Evolutionary conservation across 2,113 vertebrate genomes (phyloP).

Genomic region (Dromaius novaehollandiae): DNA sequence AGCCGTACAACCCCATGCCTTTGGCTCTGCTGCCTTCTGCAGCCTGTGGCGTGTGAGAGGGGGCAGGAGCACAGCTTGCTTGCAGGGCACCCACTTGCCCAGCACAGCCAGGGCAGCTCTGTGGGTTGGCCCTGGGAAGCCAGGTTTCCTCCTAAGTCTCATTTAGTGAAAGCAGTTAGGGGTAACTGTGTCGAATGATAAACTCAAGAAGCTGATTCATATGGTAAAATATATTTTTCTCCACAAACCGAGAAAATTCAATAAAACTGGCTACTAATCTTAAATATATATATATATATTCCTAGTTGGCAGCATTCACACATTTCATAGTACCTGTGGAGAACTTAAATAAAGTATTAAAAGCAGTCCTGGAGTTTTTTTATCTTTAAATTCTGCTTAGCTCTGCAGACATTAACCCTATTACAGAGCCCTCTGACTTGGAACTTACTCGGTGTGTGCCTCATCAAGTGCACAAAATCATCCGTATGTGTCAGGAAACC

Average conservation of each 20-base stretch:
- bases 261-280: not conserved
- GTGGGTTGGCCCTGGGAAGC: not conserved
- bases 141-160: not conserved
- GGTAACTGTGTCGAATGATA: not conserved
- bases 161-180: not conserved
- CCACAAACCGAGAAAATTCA: not conserved
- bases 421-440: not conserved
- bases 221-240: not conserved
- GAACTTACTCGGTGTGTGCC: not conserved
- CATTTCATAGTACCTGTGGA: not conserved
- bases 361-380: not conserved
- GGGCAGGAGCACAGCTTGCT: not conserved
- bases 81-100: fast-evolving
- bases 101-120: fast-evolving
- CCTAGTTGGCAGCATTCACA: not conserved
- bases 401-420: not conserved
- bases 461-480: not conserved
- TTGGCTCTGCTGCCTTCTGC: not conserved
- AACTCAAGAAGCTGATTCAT: not conserved
- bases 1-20: not conserved
- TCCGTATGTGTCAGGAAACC: not conserved
- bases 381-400: not conserved
- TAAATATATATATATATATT: not conserved
- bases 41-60: too few relatives aligned
- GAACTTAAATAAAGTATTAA: not conserved